Base-by-base conservation (phyloP, 2,888 invertebrate genomes). In the Apamea anceps region DNA sequence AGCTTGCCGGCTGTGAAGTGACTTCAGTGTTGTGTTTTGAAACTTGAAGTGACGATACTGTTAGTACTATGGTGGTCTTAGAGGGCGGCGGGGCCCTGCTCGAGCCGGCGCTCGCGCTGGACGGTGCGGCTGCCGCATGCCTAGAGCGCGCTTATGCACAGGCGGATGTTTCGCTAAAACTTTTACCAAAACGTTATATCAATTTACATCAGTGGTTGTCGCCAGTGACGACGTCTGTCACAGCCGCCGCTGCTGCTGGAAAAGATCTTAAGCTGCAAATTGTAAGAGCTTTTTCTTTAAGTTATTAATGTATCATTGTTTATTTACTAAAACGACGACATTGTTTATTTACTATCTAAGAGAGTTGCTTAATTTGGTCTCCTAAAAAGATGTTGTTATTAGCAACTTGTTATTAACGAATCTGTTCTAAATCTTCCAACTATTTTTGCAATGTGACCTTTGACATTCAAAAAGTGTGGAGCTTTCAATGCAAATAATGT, bases 161-260 rank as follows among this genome's bases (percentile, higher is more conserved):
- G 95, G 98, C 98, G 90, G 98, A 98, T 91, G 98, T 98, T 92
- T 98, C 98, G 91, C 97, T 99, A 95, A 99, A 99, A 98, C 98
- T 99, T 97, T 97, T 99, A 96, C 98, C 98, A 93, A 99, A 99
- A 97, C 97, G 99, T 93, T 99, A 98, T 96, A 98, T 99, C 95
- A 98, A 98, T 97, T 97, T 99, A 94, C 99, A 99, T 96, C 98
- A 98, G 96, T 99, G 98, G 98, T 97, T 99, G 94, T 98, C 98
- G 93, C 99, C 99, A 89, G 97, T 98, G 92, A 98, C 98, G 88
- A 95, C 96, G 42, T 95, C 96, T 65, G 95, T 96, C 83, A 95
- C 96, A 72, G 95, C 96, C 72, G 96, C 96, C 83, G 93, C 96
- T 79, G 95, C 98, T 96, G 96, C 98, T 95, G 97, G 96, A 84